Percentiles rank a stretch among this genome's conserved stretches.
Conservation (phyloP, 2,888 invertebrate genomes). For the Caenorhabditis afra region DNA sequence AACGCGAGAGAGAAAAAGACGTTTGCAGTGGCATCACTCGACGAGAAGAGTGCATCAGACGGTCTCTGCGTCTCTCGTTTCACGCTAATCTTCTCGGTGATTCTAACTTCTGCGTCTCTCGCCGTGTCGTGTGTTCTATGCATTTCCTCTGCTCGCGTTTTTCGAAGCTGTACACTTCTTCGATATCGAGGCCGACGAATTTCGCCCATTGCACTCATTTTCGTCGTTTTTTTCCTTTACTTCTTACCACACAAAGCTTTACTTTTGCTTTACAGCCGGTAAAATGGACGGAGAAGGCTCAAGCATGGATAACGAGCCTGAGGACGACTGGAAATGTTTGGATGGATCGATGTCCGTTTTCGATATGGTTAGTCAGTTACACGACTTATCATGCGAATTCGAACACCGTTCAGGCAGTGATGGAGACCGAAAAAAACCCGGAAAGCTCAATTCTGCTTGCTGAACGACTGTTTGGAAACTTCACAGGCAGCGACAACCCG, state of each 20-base stretch:
- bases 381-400: too few relatives aligned
- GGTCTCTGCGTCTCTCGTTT: conserved; percentile 15
- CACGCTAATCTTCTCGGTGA: not conserved
- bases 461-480: not conserved
- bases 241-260: not conserved
- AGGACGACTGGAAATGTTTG: not conserved
- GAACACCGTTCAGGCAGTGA: conserved; percentile 1
- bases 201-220: too few relatives aligned
- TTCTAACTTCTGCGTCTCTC: not conserved
- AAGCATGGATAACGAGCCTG: not conserved
- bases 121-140: not conserved
- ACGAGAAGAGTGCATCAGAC: conserved; percentile 15
- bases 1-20: too few relatives aligned
- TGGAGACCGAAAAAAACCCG: not conserved
- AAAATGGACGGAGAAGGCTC: not conserved
- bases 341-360: not conserved
- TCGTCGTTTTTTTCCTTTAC: not conserved
- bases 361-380: not conserved
- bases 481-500: too few relatives aligned
- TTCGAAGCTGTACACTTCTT: too few relatives aligned
- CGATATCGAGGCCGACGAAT: too few relatives aligned
- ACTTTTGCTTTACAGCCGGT: not conserved
- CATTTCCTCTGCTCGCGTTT: not conserved
- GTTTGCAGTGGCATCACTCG: too few relatives aligned
- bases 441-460: not conserved